Evolutionary conservation across 2,888 invertebrate species (phyloP), one percentile per base, ranked within the genome.

Genomic region (Magallana nippona): DNA sequence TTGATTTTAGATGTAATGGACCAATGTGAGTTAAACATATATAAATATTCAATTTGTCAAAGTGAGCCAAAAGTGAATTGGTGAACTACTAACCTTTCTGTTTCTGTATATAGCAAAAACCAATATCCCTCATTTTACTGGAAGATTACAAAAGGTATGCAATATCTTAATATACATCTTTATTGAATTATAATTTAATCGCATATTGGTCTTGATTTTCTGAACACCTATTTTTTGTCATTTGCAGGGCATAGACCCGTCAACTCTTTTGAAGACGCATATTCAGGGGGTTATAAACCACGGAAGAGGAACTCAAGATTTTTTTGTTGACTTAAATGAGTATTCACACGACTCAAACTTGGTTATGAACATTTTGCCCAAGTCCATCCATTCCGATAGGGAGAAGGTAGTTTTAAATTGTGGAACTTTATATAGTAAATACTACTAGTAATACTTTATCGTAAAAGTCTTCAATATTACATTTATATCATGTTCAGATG

Each of bases 271-370:
- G 17, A 32, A 60, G 55, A 84, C 84, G 10, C 84, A 84, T 56
- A 60, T 82, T 55, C 78, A 78, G 22, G 82, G 82, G 32, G 63
- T 84, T 17, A 55, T 84, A 11, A 81, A 81, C 55, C 84, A 84
- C 55, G 82, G 79, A 13, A 19, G 22, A 11, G 80, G 55, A 1
- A 58, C 1, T 62, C 82, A 79, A 55, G 27, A 58, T 22, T 78
- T 62, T 10, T 84, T 22, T 55, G 55, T 84, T 55, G 84, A 82
- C 62, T 22, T 84, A 10, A 82, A 82, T 56, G 56, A 82, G 55
- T 84, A 82, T 32, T n/a, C 17, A 55, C 78, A 84, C 63, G 84
- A 84, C 56, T 62, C 84, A 2, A 79, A 84, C 27, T 44, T 81
- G n/a, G 77, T 82, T 8, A 82, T 84, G 19, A 82, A 84, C 22